Evolutionary conservation across 2,888 invertebrate species (phyloP).

Genomic region (Sceliomorpha sp.): DNA sequence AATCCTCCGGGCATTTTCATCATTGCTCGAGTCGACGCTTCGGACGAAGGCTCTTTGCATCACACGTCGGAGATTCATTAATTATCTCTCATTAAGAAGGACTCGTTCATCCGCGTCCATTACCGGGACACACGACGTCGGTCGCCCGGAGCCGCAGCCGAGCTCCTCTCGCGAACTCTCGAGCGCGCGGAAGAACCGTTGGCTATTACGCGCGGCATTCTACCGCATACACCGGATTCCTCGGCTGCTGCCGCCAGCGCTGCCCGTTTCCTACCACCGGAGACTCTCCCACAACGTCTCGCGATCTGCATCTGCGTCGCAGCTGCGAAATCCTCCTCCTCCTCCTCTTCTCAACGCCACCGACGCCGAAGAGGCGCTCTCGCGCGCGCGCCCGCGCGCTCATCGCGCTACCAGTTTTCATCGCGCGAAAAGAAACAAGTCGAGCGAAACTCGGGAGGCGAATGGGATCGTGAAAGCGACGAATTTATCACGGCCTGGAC

Average conservation of each 20-base stretch:
- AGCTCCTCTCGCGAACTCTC: slow-evolving; percentile 4
- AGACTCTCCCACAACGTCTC: slow-evolving; percentile 16
- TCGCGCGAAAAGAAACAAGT: too few relatives aligned
- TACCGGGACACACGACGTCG: slow-evolving; percentile 46
- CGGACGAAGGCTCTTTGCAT: slow-evolving; percentile 51
- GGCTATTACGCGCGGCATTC: slow-evolving; percentile 60
- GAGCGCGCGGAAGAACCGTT: slow-evolving; percentile 63
- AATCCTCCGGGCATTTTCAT: slow-evolving; percentile 44
- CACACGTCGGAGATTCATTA: slow-evolving; percentile 55
- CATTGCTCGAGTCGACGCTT: slow-evolving; percentile 52
- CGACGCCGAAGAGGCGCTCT: too few relatives aligned
- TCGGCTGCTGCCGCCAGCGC: too few relatives aligned
- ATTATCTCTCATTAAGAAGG: slow-evolving; percentile 58
- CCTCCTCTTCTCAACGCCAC: neutral
- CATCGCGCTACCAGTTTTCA: too few relatives aligned
- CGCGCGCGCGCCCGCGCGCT: too few relatives aligned
- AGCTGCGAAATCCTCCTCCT: slow-evolving; percentile 18
- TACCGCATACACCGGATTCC: slow-evolving; percentile 68
- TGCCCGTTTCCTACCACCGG: slow-evolving; percentile 59
- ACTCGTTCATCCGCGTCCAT: slow-evolving; percentile 58
- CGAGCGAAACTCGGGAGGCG: too few relatives aligned
- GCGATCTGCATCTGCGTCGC: slow-evolving; percentile 40
- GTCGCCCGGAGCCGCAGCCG: slow-evolving; percentile 33
- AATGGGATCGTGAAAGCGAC: slow-evolving; percentile 1
- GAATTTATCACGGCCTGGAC: slow-evolving; percentile 1